Conservation (phyloP, 2,113 vertebrate species). For the Hippocampus mohnikei region DNA sequence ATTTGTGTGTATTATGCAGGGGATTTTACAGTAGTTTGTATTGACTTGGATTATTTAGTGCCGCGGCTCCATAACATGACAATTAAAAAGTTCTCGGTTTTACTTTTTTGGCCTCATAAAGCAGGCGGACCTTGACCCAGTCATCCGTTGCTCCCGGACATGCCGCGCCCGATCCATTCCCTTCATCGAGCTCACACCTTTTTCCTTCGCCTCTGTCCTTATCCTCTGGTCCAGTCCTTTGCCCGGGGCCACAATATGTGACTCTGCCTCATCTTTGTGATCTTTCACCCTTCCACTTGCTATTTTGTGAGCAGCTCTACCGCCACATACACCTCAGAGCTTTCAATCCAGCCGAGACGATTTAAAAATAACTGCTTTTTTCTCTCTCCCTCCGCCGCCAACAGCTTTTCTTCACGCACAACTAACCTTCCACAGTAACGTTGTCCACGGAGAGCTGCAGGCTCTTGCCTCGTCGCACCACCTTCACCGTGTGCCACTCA, state of each 20-base stretch:
- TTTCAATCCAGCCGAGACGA: not conserved
- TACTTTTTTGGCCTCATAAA: conserved; percentile 20
- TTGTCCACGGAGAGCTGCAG: conserved; percentile 92
- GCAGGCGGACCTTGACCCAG: conserved; percentile 21
- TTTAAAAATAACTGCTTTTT: not conserved
- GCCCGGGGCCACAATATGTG: conserved; percentile 26
- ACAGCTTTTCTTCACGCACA: not conserved
- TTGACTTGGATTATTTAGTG: not conserved
- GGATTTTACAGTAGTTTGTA: too few relatives aligned
- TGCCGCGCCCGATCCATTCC: conserved; percentile 1
- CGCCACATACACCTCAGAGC: not conserved
- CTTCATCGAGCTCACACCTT: conserved; percentile 21
- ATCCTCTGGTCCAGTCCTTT: conserved; percentile 17
- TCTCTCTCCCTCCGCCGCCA: too few relatives aligned
- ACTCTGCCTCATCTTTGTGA: conserved; percentile 29
- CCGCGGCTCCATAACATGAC: not conserved
- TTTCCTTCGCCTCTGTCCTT: conserved; percentile 25
- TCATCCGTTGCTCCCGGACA: conserved; percentile 34
- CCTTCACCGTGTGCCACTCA: conserved; percentile 89
- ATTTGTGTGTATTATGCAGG: too few relatives aligned
- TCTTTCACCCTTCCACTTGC: conserved; percentile 22
- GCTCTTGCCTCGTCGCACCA: conserved; percentile 83
- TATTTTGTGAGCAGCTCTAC: not conserved
- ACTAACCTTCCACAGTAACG: conserved; percentile 85
- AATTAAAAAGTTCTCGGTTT: conserved; percentile 5